These are phyloP conservation scores for Cyprinodon diabolis DNA, from an alignment of 2,797 vertebrate species.

Conservation along the genomic window DNA sequence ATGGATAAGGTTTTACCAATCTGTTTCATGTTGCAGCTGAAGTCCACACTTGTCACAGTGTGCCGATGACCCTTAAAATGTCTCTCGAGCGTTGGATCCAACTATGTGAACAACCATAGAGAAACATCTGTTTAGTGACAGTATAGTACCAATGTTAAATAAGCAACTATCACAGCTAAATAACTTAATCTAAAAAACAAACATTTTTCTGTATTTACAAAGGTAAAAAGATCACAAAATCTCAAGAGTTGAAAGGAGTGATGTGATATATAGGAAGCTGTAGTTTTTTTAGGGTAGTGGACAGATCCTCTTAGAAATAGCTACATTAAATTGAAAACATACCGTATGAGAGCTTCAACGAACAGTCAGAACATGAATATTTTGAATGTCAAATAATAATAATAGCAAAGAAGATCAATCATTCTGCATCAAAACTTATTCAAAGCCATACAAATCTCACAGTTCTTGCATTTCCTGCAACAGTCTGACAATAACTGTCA, in stretches of 20 bases:
- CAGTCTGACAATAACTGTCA: neutral
- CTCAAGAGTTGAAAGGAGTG: neutral
- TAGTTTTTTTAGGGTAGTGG: neutral
- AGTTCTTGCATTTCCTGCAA: neutral
- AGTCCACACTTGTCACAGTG: constrained; percentile 89
- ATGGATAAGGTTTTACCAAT: constrained; percentile 80
- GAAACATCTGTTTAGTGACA: neutral
- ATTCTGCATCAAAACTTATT: neutral
- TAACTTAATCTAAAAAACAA: neutral
- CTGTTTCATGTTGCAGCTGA: constrained; percentile 89
- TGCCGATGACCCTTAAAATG: constrained; percentile 95
- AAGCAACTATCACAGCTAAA: neutral
- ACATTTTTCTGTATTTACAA: neutral
- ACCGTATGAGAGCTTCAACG: neutral
- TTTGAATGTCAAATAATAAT: neutral
- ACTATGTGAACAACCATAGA: constrained; percentile 72
- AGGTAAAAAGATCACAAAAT: neutral
- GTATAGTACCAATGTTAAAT: neutral
- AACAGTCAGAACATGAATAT: neutral
- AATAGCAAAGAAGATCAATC: neutral
- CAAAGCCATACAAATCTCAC: neutral
- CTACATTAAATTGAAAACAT: no score
- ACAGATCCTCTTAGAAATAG: neutral
- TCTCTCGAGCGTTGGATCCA: constrained; percentile 90
- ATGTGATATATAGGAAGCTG: neutral